phyloP scores from a whole-genome alignment of 1,140 invertebrate species.

The Hestina assimilis region DNA sequence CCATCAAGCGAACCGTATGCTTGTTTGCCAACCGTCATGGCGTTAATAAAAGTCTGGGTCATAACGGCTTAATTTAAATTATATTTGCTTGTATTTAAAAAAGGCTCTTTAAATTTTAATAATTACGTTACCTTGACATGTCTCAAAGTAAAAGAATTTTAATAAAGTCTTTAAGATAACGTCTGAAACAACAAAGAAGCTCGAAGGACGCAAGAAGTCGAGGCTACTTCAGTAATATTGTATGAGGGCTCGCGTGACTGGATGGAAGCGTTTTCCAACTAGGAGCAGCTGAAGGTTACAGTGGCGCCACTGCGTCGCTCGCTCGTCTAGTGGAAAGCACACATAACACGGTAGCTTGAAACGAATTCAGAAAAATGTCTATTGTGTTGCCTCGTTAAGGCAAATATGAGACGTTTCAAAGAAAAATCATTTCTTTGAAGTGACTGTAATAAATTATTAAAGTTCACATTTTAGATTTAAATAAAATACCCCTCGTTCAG shows the following conservation, averaged over 20 bases:
- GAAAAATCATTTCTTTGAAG: neutral
- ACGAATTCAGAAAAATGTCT: slow-evolving; percentile 1
- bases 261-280: slow-evolving; percentile 19
- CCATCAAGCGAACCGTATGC: no score
- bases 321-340: slow-evolving; percentile 10
- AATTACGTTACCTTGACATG: slow-evolving; percentile 32
- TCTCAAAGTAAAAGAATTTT: slow-evolving; percentile 16
- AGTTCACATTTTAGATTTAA: no score
- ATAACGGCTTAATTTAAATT: no score
- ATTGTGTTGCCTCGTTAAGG: slow-evolving; percentile 8
- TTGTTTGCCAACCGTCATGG: no score
- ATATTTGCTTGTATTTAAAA: no score
- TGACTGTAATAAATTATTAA: neutral
- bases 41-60: no score
- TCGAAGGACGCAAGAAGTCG: slow-evolving; percentile 20
- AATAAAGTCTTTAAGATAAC: slow-evolving; percentile 14
- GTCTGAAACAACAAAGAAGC: slow-evolving; percentile 10
- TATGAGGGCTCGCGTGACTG: slow-evolving; percentile 24
- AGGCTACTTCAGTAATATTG: slow-evolving; percentile 22
- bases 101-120: no score
- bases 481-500: no score
- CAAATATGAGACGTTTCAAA: neutral
- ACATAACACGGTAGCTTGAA: slow-evolving; percentile 3
- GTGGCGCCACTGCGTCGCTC: slow-evolving; percentile 6
- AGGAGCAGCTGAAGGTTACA: slow-evolving; percentile 13